These are phyloP conservation scores for Dicentrarchus labrax DNA, from an alignment of 2,113 vertebrate species.

Conservation along the genomic window DNA sequence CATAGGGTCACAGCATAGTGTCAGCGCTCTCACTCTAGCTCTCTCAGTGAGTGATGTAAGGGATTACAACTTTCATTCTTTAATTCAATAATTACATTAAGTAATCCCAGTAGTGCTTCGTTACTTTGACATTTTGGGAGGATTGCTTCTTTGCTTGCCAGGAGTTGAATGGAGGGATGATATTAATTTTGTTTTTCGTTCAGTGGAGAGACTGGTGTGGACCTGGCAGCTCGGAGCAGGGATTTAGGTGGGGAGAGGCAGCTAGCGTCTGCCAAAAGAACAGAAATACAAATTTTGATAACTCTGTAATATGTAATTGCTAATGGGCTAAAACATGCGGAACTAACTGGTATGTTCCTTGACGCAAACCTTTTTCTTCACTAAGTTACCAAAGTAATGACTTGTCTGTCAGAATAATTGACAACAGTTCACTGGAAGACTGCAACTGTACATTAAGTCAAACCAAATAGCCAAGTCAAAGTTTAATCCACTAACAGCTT, in stretches of 20 bases:
- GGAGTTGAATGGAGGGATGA: background rate
- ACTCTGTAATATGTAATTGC: background rate
- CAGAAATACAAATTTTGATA: background rate
- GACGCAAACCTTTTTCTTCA: background rate
- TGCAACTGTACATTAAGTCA: background rate
- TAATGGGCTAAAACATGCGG: background rate
- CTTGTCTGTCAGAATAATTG: background rate
- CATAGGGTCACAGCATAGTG: background rate
- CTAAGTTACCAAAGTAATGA: background rate
- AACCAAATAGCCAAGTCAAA: background rate
- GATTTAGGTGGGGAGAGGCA: background rate
- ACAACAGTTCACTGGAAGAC: background rate
- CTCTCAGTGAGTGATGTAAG: background rate
- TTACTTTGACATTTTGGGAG: background rate
- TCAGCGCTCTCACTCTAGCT: too few species aligned
- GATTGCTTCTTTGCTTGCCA: background rate
- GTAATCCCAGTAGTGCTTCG: background rate
- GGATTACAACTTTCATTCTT: background rate
- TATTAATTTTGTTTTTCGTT: background rate
- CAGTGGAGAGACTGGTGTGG: background rate
- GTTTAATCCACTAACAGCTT: constrained; percentile 32
- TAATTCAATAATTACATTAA: background rate
- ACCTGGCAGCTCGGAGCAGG: background rate
- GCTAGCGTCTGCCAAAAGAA: background rate
- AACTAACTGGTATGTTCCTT: background rate